These are phyloP conservation scores for Gymnopithys bicolor DNA, from an alignment of 2,797 vertebrate genomes.

Conservation along the genomic window DNA sequence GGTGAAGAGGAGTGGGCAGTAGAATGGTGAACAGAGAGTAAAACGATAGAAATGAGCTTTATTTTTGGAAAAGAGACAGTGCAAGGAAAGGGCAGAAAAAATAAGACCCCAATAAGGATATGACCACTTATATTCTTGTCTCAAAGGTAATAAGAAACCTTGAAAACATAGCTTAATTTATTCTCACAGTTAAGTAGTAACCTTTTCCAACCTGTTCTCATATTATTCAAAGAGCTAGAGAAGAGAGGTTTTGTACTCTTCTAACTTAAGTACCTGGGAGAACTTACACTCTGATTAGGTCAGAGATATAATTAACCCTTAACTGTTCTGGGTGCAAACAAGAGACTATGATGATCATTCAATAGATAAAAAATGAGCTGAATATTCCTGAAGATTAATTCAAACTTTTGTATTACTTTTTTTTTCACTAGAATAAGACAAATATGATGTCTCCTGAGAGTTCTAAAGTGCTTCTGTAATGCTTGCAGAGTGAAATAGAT, in stretches of 20 bases:
- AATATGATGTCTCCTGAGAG: neutral
- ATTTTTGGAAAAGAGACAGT: neutral
- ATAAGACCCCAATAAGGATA: neutral
- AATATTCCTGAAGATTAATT: neutral
- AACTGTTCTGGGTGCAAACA: neutral
- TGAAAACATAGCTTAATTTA: slow-evolving; percentile 14
- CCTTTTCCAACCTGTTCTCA: neutral
- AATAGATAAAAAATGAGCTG: neutral
- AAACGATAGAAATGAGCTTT: neutral
- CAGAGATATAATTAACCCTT: neutral
- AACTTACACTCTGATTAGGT: neutral
- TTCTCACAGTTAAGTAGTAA: slow-evolving; percentile 11
- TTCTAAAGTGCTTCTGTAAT: neutral
- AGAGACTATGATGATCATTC: neutral
- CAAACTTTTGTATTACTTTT: neutral
- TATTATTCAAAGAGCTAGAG: neutral
- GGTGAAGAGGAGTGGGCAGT: neutral
- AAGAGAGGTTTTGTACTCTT: neutral
- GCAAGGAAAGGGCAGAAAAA: slow-evolving; percentile 19
- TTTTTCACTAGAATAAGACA: neutral
- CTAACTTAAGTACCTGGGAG: neutral
- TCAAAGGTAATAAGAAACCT: slow-evolving; percentile 5
- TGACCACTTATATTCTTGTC: neutral
- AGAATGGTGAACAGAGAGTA: neutral
- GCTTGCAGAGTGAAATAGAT: neutral